Conservation (phyloP, 1,140 invertebrate species). For the Onthophagus taurus region DNA sequence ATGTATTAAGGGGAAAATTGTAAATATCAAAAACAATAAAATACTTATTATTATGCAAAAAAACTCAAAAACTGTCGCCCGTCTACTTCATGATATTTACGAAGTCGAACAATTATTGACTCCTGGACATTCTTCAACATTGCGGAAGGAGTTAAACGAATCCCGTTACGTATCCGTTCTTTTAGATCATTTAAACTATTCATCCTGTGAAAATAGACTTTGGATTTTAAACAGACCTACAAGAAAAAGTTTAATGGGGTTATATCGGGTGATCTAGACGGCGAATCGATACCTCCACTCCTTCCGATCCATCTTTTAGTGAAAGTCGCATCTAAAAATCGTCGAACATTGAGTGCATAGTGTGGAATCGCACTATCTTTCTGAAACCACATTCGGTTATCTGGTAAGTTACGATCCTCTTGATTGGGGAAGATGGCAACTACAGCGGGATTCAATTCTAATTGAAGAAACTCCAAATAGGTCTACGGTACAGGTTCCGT, state of each 20-base stretch:
- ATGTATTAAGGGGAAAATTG: too few relatives aligned
- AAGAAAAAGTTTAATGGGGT: conserved; percentile 38
- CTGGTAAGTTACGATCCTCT: background rate
- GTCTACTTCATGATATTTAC: background rate
- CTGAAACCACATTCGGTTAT: conserved; percentile 18
- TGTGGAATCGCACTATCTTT: conserved; percentile 25
- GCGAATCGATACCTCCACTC: conserved; percentile 34
- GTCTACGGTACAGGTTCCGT: too few relatives aligned
- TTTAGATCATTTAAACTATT: too few relatives aligned
- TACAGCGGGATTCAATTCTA: background rate
- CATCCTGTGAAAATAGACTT: background rate
- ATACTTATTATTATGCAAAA: too few relatives aligned
- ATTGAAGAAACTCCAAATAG: conserved; percentile 1
- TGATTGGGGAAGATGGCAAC: background rate
- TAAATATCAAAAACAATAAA: too few relatives aligned
- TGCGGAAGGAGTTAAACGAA: background rate
- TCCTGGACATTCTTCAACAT: background rate
- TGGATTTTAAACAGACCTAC: conserved; percentile 18
- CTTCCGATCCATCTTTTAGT: conserved; percentile 36
- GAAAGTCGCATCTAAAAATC: conserved; percentile 27
- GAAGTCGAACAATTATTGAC: background rate
- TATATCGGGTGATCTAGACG: conserved; percentile 35
- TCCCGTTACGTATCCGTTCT: background rate
- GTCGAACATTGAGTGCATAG: conserved; percentile 21
- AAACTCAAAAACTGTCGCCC: too few relatives aligned